Percentiles rank a stretch among this genome's conserved stretches.
Conservation (phyloP, 2,113 vertebrate genomes). For the Rhabdomys dilectus region DNA sequence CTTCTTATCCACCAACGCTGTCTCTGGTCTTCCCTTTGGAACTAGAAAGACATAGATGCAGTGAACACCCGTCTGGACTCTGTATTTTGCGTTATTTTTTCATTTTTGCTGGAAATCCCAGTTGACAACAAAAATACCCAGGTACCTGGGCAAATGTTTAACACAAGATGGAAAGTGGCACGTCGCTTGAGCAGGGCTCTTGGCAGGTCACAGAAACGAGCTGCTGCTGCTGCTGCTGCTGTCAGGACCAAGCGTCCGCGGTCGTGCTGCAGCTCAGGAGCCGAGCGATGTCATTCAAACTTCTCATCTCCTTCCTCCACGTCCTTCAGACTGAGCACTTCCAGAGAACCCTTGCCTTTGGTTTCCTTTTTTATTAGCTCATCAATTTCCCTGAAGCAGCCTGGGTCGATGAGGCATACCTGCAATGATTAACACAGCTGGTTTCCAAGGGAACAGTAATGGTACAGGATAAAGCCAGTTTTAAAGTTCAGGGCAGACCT, state of each 20-base stretch:
- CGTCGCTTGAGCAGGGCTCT: slow-evolving; percentile 64
- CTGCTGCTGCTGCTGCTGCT: not conserved
- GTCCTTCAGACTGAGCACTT: slow-evolving; percentile 96
- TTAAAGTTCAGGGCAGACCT: not conserved
- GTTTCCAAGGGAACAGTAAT: not conserved
- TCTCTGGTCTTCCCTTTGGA: not conserved
- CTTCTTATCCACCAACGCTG: not conserved
- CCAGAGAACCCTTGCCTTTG: slow-evolving; percentile 94
- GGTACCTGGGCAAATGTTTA: not conserved
- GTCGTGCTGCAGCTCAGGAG: not conserved
- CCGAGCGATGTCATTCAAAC: slow-evolving; percentile 86
- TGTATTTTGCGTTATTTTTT: slow-evolving; percentile 38
- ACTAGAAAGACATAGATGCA: not conserved
- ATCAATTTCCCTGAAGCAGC: slow-evolving; percentile 98
- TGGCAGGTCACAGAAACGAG: slow-evolving; percentile 75
- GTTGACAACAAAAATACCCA: slow-evolving; percentile 52
- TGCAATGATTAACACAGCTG: slow-evolving; percentile 79
- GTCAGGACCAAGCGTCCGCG: not conserved
- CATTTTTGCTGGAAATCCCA: slow-evolving; percentile 42
- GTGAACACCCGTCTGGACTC: not conserved
- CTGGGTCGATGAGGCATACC: slow-evolving; percentile 97
- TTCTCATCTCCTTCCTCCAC: slow-evolving; percentile 98
- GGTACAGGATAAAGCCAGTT: not conserved
- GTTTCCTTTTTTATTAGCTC: slow-evolving; percentile 97
- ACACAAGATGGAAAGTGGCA: slow-evolving; percentile 64